These are phyloP conservation scores for Puntigrus tetrazona DNA, from an alignment of 2,113 vertebrate species.

Conservation along the genomic window DNA sequence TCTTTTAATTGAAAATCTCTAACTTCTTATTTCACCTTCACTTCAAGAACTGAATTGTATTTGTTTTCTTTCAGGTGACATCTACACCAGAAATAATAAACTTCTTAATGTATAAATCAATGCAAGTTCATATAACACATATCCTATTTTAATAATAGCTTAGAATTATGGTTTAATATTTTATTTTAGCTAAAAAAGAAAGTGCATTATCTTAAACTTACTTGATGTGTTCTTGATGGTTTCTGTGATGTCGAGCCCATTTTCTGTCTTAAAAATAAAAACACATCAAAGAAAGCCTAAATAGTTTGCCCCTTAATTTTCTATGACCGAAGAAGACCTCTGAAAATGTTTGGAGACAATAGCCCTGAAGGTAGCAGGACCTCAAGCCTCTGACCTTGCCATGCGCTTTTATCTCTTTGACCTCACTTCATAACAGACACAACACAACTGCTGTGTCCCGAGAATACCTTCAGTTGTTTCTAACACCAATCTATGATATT, in stretches of 20 bases:
- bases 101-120: not conserved
- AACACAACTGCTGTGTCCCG: not conserved
- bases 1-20: not conserved
- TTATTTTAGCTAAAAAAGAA: not conserved
- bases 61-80: not conserved
- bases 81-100: not conserved
- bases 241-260: constrained; percentile 16
- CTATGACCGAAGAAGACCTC: too few relatives aligned
- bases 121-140: not conserved
- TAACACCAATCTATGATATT: not conserved
- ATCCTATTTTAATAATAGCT: not conserved
- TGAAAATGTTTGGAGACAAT: not conserved
- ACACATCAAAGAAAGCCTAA: not conserved
- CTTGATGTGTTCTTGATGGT: not conserved
- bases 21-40: not conserved
- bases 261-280: constrained; percentile 36
- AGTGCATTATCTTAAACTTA: not conserved
- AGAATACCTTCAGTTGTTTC: not conserved
- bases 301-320: not conserved
- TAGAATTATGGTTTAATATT: not conserved
- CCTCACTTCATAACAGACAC: not conserved
- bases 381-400: not conserved
- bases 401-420: not conserved
- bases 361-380: not conserved
- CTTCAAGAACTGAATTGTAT: not conserved